These are phyloP conservation scores for Pelosia muscerda DNA, from an alignment of 2,888 invertebrate species.

Conservation along the genomic window DNA sequence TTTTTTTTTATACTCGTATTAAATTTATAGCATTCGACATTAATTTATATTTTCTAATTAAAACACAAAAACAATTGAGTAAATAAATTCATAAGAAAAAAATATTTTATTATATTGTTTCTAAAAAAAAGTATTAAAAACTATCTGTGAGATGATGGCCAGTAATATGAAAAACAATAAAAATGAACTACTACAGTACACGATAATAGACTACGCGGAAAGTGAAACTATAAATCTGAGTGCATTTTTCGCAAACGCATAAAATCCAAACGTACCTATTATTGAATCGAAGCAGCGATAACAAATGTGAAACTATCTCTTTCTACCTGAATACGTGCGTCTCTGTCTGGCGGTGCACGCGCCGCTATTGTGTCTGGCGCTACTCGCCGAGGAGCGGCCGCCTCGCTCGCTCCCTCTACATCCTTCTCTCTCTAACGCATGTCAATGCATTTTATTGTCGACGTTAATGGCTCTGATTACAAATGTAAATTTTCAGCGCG, in stretches of 20 bases:
- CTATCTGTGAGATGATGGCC: slow-evolving; percentile 7
- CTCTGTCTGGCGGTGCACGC: slow-evolving; percentile 76
- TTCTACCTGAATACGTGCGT: slow-evolving; percentile 62
- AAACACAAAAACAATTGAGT: too few species aligned
- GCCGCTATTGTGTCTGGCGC: slow-evolving; percentile 83
- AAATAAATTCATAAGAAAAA: neutral
- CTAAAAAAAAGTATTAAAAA: neutral
- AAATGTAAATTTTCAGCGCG: slow-evolving; percentile 86
- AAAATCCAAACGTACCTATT: slow-evolving; percentile 81
- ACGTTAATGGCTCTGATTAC: slow-evolving; percentile 85
- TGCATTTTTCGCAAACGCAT: slow-evolving; percentile 85
- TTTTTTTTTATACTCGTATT: slow-evolving; percentile 40
- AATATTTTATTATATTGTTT: neutral
- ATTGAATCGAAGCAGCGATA: slow-evolving; percentile 69
- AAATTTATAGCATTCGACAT: slow-evolving; percentile 43
- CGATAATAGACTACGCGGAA: slow-evolving; percentile 78
- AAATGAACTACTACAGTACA: slow-evolving; percentile 51
- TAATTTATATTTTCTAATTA: slow-evolving; percentile 15
- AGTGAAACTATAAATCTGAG: slow-evolving; percentile 78
- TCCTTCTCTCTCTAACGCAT: slow-evolving; percentile 71
- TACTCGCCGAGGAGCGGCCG: slow-evolving; percentile 66
- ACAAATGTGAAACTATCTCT: slow-evolving; percentile 59
- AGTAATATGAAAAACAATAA: slow-evolving; percentile 45
- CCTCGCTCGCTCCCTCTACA: slow-evolving; percentile 70
- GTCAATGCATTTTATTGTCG: slow-evolving; percentile 86